Evolutionary conservation across 1,140 invertebrate genomes (phyloP).

Genomic region (Brachionus rubens): DNA sequence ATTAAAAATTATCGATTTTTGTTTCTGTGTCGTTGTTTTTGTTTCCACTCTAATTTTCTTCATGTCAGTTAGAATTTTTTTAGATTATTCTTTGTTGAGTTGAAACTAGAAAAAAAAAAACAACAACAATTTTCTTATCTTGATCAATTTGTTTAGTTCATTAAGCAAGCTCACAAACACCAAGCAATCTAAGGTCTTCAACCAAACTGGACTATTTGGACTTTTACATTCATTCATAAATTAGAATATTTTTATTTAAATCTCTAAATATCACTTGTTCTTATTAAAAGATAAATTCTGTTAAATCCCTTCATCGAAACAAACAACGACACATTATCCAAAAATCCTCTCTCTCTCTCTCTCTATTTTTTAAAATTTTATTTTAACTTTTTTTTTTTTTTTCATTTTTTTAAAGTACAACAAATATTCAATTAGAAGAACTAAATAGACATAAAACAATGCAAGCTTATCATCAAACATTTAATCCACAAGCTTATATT

Average conservation of each 20-base stretch:
- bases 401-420: background rate
- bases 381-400: background rate
- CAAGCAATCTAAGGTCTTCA: too few species aligned
- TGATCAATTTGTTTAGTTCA: background rate
- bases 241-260: background rate
- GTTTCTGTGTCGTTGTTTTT: background rate
- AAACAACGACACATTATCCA: slow-evolving; percentile 5
- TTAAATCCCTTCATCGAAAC: too few species aligned
- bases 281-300: slow-evolving; percentile 22
- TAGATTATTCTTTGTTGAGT: too few species aligned
- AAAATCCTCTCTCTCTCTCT: background rate
- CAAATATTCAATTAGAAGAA: background rate
- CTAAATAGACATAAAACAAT: slow-evolving; percentile 30
- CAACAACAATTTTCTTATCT: background rate
- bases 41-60: background rate
- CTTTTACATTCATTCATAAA: background rate
- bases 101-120: background rate
- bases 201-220: too few species aligned
- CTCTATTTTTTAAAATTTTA: background rate
- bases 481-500: slow-evolving; percentile 33
- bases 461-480: slow-evolving; percentile 47
- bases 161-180: too few species aligned
- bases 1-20: slow-evolving; percentile 35
- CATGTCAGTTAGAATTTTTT: background rate
- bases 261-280: slow-evolving; percentile 31